A percentile compares a stretch with the other conserved stretches of the same genome.
Conservation (phyloP, 2,797 vertebrate genomes). For the Anas bernieri region DNA sequence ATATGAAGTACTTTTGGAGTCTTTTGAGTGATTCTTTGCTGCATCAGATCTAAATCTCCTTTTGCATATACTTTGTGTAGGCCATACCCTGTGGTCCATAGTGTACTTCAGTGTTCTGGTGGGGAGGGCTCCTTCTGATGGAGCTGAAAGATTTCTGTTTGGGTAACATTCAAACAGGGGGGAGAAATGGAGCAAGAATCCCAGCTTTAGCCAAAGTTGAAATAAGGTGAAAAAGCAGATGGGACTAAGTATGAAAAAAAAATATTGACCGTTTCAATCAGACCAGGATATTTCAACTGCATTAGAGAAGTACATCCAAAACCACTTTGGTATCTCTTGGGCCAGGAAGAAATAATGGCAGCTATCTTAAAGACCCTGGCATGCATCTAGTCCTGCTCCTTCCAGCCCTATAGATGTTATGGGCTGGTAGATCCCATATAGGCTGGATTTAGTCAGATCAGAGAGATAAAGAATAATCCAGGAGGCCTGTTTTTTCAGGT, state of each 20-base stretch:
- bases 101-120: not conserved
- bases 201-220: not conserved
- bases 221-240: not conserved
- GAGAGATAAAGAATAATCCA: not conserved
- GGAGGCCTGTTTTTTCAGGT: not conserved
- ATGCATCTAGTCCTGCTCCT: not conserved
- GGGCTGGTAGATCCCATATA: not conserved
- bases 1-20: not conserved
- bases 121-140: not conserved
- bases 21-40: not conserved
- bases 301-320: not conserved
- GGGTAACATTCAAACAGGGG: not conserved
- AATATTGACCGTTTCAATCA: not conserved
- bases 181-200: not conserved
- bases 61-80: not conserved
- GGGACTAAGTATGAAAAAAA: not conserved
- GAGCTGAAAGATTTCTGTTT: not conserved
- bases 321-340: not conserved
- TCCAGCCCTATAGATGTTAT: not conserved
- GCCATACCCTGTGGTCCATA: not conserved
- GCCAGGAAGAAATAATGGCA: not conserved
- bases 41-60: not conserved
- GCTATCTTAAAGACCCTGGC: not conserved
- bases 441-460: not conserved
- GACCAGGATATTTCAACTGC: not conserved